Conservation (phyloP, 2,888 invertebrate species). For the Rotaria magnacalcarata region DNA sequence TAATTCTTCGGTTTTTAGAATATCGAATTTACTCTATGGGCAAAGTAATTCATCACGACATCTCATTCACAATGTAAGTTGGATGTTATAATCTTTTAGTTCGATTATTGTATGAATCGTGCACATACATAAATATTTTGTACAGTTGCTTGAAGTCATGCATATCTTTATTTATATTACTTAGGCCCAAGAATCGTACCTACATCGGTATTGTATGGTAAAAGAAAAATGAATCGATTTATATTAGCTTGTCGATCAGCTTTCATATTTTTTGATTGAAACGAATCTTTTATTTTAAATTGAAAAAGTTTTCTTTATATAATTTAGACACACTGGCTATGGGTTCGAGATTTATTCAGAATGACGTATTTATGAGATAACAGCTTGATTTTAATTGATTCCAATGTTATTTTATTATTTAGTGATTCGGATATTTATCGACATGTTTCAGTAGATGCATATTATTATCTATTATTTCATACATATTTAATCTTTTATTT, state of each 20-base stretch:
- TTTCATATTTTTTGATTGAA: too few species aligned
- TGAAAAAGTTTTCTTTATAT: not conserved
- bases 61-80: not conserved
- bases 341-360: constrained; percentile 14
- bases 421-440: constrained; percentile 41
- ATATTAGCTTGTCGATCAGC: constrained; percentile 55
- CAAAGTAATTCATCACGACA: not conserved
- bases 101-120: constrained; percentile 61
- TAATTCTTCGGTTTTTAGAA: not conserved
- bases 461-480: constrained; percentile 78
- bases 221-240: constrained; percentile 70
- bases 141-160: constrained; percentile 71
- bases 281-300: not conserved
- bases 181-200: not conserved
- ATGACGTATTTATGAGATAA: not conserved
- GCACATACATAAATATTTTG: constrained; percentile 76
- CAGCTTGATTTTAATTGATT: too few species aligned
- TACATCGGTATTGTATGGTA: constrained; percentile 17
- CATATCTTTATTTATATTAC: constrained; percentile 53
- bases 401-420: not conserved
- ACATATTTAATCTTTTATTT: constrained; percentile 78
- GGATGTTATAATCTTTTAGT: too few species aligned
- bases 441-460: constrained; percentile 47
- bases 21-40: not conserved
- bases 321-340: not conserved